Evolutionary conservation across 2,888 invertebrate genomes (phyloP), one percentile per base, ranked within the genome.

Genomic region (Pegoplata infirma): DNA sequence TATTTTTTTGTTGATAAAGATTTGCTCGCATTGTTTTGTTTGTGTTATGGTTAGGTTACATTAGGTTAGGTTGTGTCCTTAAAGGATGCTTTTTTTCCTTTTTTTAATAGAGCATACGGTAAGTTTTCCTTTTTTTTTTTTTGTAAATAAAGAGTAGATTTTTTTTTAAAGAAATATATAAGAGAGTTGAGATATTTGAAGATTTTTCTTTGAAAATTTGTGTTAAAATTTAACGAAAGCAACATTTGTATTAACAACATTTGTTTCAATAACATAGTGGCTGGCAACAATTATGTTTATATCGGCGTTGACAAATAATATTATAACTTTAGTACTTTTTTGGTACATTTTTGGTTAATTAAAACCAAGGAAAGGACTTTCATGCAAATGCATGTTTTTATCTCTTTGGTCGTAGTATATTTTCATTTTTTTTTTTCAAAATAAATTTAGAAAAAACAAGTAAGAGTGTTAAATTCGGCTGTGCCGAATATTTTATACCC

Each of bases 21-120:
- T 51, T 40, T 47, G 72, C n/a, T n/a, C n/a, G n/a, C n/a, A n/a
- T 59, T 51, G 59, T 36, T 44, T 25, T 1, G 44, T 64, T n/a
- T 59, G 19, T 14, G 58, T 51, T 64, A 25, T 51, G 51, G 49
- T 73, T 73, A 25, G 47, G 68, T 74, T 69, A 66, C 64, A 59
- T 66, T 74, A 78, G 69, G 69, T 78, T 78, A 68, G 64, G 69
- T 74, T 68, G 68, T 68, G 58, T 68, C 63, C 68, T 77, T 59
- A 40, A 69, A 55, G 53, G 74, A 69, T 69, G 64, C 69, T 68
- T 21, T 47, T 55, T 46, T 53, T 40, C 47, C 3, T 32, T 8
- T 32, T 8, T 32, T 32, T 8, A 40, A 40, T 40, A 40, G 36
- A 40, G 36, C 36, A 12, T n/a, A 40, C 2, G 36, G 12, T 40